These are phyloP conservation scores for Tenrec ecaudatus DNA, from an alignment of 2,113 vertebrate genomes.

Conservation along the genomic window DNA sequence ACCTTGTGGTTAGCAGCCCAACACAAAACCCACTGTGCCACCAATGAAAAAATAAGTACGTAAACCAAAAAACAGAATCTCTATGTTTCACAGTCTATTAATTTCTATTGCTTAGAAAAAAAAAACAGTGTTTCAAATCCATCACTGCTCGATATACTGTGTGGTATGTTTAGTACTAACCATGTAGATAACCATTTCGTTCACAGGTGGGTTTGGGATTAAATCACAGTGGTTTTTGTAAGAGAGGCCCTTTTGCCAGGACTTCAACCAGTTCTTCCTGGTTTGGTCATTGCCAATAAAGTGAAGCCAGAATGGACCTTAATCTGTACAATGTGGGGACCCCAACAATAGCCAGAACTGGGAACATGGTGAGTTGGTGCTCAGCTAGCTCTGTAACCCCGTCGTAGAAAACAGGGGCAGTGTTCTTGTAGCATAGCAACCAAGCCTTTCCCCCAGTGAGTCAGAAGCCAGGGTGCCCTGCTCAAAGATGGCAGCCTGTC, in stretches of 20 bases:
- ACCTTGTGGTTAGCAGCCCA: too few species aligned
- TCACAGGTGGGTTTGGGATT: not conserved
- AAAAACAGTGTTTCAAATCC: not conserved
- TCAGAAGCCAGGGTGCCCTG: not conserved
- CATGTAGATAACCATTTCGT: not conserved
- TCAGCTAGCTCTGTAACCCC: not conserved
- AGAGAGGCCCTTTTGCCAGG: not conserved
- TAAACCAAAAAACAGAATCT: not conserved
- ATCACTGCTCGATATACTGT: not conserved
- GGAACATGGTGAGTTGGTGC: not conserved
- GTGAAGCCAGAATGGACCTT: not conserved
- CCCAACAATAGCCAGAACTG: not conserved
- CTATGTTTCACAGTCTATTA: not conserved
- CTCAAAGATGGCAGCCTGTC: not conserved
- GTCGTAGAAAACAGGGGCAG: not conserved
- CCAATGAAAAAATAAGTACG: constrained; percentile 12
- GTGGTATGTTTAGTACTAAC: not conserved
- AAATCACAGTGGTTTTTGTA: not conserved
- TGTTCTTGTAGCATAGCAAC: not conserved
- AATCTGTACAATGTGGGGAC: too few species aligned
- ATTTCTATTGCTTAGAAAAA: not conserved
- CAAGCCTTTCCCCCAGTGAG: not conserved
- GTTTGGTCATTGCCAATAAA: not conserved
- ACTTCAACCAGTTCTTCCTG: not conserved
- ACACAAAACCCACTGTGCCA: too few species aligned